These are phyloP conservation scores for Argynnis bischoffii DNA, from an alignment of 2,888 invertebrate species.

Conservation along the genomic window DNA sequence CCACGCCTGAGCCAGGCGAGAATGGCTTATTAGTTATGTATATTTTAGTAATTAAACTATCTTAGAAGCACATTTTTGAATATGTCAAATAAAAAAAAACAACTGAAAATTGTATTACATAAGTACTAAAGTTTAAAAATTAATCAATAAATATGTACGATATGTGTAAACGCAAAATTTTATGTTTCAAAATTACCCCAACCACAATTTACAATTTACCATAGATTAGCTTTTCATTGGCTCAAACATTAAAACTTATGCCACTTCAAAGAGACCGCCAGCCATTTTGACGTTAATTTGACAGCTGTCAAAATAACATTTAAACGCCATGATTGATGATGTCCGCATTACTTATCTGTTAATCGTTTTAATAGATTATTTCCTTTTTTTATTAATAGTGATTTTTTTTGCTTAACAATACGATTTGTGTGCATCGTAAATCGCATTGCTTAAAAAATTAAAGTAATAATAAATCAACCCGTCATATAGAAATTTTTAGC, in stretches of 20 bases:
- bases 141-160: no score
- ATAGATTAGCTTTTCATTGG: conserved; percentile 12
- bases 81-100: no score
- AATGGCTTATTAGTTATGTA: no score
- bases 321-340: conserved; percentile 36
- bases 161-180: no score
- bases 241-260: conserved; percentile 36
- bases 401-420: conserved; percentile 4
- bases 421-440: neutral
- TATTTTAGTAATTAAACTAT: no score
- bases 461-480: conserved; percentile 2
- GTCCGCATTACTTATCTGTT: conserved; percentile 18
- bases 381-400: neutral
- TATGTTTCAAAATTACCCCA: no score
- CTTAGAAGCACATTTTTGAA: no score
- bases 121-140: no score
- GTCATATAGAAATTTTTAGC: no score
- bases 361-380: conserved; percentile 25
- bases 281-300: conserved; percentile 61
- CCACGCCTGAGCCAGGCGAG: no score
- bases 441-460: neutral
- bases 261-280: conserved; percentile 25
- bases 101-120: no score
- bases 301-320: conserved; percentile 71
- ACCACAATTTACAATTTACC: neutral